phyloP scores from a whole-genome alignment of 2,113 vertebrate species.

The Microcebus ravelobensis region DNA sequence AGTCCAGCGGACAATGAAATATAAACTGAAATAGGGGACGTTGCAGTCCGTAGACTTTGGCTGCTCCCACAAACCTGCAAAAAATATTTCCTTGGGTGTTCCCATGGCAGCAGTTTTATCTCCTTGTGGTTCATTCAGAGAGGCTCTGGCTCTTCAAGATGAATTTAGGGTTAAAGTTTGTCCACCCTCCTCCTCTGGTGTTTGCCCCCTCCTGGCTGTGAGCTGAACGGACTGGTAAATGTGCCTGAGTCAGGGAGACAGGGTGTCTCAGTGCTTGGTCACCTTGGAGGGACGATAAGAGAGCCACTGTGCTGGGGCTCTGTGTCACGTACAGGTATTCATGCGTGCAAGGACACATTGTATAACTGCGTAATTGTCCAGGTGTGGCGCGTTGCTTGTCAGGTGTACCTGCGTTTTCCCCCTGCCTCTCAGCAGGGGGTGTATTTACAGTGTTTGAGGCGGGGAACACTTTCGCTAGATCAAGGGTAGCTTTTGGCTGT shows the following conservation, averaged over 20 bases:
- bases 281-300: neutral
- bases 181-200: neutral
- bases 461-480: neutral
- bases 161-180: neutral
- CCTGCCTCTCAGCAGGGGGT: neutral
- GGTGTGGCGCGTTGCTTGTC: neutral
- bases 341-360: neutral
- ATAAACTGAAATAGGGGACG: neutral
- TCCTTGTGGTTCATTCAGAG: neutral
- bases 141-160: neutral
- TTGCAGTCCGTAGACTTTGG: neutral
- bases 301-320: neutral
- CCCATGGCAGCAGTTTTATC: neutral
- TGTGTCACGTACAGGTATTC: no score
- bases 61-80: neutral
- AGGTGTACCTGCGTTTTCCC: neutral
- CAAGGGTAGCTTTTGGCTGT: neutral
- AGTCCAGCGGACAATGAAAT: neutral
- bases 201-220: neutral
- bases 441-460: neutral
- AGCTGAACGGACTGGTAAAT: neutral
- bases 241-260: neutral
- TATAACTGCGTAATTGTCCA: neutral
- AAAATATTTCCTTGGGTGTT: neutral
- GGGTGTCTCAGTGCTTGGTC: neutral